phyloP scores from a whole-genome alignment of 2,888 invertebrate genomes.

The Apodemia hepburni region DNA sequence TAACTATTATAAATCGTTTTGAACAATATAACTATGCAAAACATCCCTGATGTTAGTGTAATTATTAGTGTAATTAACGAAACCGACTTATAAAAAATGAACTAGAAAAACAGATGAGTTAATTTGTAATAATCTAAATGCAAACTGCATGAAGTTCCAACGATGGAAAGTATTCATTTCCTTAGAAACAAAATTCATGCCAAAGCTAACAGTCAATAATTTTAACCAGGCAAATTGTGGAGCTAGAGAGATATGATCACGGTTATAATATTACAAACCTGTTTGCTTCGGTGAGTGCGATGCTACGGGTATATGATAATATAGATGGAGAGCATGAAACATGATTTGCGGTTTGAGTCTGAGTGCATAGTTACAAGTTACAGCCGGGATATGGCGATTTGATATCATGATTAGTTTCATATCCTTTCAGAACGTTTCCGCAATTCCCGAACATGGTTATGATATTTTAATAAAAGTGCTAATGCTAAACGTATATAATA shows the following conservation, averaged over 20 bases:
- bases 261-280: not conserved
- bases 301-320: not conserved
- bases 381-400: not conserved
- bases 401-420: constrained; percentile 10
- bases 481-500: not conserved
- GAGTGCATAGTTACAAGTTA: not conserved
- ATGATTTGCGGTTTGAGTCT: constrained; percentile 3
- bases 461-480: not conserved
- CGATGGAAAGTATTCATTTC: no score
- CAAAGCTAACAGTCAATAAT: not conserved
- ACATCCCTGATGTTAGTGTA: no score
- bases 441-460: not conserved
- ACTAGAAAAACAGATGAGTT: no score
- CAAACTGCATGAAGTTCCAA: no score
- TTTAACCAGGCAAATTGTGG: not conserved
- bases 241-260: not conserved
- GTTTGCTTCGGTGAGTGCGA: not conserved
- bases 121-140: no score
- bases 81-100: no score
- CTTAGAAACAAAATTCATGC: not conserved
- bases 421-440: constrained; percentile 3
- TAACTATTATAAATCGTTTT: no score
- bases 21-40: no score
- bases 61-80: no score
- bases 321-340: constrained; percentile 7